These are phyloP conservation scores for Pseudococcus jackbeardsleyi DNA, from an alignment of 2,888 invertebrate species.

Conservation along the genomic window DNA sequence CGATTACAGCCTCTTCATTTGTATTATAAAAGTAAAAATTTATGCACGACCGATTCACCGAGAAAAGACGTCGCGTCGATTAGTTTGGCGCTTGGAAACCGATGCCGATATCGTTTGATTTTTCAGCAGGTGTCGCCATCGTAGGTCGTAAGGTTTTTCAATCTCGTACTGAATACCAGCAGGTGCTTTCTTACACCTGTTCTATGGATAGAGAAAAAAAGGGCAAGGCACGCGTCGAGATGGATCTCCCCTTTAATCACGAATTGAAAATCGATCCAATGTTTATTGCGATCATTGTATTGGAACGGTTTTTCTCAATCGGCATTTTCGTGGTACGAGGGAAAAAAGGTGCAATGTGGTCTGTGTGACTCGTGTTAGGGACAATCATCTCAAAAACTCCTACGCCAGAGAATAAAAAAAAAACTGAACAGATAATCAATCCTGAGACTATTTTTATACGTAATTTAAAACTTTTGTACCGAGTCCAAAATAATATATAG, in stretches of 20 bases:
- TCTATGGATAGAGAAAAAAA: not conserved
- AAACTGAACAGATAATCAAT: not conserved
- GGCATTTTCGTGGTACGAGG: not conserved
- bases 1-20: constrained; percentile 54
- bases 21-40: constrained; percentile 27
- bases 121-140: constrained; percentile 49
- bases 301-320: constrained; percentile 25
- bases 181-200: constrained; percentile 46
- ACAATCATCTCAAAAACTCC: not conserved
- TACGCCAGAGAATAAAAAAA: no score
- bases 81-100: constrained; percentile 6
- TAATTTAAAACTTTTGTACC: constrained; percentile 29
- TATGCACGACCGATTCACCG: constrained; percentile 41
- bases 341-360: constrained; percentile 35
- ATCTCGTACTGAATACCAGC: constrained; percentile 21
- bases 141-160: constrained; percentile 39
- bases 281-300: not conserved
- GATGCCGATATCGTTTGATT: constrained; percentile 53
- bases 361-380: not conserved
- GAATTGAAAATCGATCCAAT: not conserved
- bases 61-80: not conserved
- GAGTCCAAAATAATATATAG: not conserved
- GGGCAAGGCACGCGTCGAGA: constrained; percentile 13
- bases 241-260: constrained; percentile 21
- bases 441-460: not conserved